Percentiles rank a stretch among this genome's conserved stretches.
phyloP scores from a whole-genome alignment of 1,140 invertebrate genomes.

The Zaprionus inermis region DNA sequence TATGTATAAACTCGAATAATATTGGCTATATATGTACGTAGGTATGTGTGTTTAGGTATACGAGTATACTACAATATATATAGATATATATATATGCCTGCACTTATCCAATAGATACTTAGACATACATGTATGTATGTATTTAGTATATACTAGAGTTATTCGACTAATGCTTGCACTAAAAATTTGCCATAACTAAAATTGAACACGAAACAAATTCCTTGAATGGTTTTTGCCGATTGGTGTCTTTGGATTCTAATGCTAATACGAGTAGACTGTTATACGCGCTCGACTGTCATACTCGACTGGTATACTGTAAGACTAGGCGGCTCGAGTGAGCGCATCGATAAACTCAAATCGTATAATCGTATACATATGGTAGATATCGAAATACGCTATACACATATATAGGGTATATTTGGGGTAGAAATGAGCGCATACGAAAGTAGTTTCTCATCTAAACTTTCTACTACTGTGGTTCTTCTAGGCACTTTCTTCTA shows the following conservation, averaged over 20 bases:
- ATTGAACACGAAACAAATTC: constrained; percentile 50
- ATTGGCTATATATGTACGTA: constrained; percentile 44
- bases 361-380: constrained; percentile 55
- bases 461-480: constrained; percentile 51
- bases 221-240: constrained; percentile 29
- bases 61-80: constrained; percentile 8
- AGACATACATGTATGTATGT: constrained; percentile 28
- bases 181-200: constrained; percentile 48
- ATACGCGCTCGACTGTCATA: not conserved
- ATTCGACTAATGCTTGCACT: constrained; percentile 47
- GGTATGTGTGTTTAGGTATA: constrained; percentile 19
- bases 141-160: constrained; percentile 11
- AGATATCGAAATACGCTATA: not conserved
- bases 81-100: not conserved
- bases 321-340: not conserved
- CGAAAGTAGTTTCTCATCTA: constrained; percentile 28
- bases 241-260: constrained; percentile 13
- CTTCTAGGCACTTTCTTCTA: constrained; percentile 73
- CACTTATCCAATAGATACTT: constrained; percentile 20
- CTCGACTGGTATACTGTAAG: not conserved
- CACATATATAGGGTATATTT: not conserved
- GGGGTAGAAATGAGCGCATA: constrained; percentile 22
- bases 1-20: constrained; percentile 44
- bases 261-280: not conserved
- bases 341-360: constrained; percentile 15